A percentile compares a stretch with the other conserved stretches of the same genome.
Conservation (phyloP, 1,140 invertebrate species). For the Cotesia vestalis region DNA sequence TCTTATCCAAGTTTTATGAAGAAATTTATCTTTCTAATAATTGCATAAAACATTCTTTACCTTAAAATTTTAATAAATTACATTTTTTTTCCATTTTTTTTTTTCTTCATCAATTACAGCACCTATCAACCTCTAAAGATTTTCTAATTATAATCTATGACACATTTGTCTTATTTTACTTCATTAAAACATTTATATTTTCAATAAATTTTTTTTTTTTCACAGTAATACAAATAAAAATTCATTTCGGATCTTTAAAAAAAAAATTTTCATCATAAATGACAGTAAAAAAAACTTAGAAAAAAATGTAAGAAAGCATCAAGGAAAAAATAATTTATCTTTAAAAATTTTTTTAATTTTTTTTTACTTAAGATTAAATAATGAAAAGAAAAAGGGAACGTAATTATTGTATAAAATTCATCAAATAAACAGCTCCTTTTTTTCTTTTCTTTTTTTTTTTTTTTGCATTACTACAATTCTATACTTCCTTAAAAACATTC, state of each 20-base stretch:
- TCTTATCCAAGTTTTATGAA: constrained; percentile 58
- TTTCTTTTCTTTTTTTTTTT: constrained; percentile 31
- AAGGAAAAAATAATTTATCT: not conserved
- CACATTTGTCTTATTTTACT: constrained; percentile 52
- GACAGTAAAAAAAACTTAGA: too few species aligned
- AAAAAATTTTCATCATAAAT: not conserved
- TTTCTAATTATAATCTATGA: constrained; percentile 52
- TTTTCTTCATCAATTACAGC: constrained; percentile 48
- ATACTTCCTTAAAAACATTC: constrained; percentile 3
- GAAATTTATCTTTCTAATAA: constrained; percentile 51
- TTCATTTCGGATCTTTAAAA: not conserved
- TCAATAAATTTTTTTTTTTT: constrained; percentile 25
- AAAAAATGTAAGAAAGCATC: not conserved
- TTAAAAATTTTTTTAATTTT: not conserved
- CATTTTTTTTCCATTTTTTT: constrained; percentile 18
- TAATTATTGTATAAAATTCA: constrained; percentile 3
- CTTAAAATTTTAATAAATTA: constrained; percentile 29
- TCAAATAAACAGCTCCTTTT: not conserved
- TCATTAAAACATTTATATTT: not conserved
- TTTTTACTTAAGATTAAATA: constrained; percentile 1
- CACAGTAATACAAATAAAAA: not conserved
- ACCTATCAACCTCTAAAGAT: constrained; percentile 58
- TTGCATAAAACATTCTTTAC: constrained; percentile 43
- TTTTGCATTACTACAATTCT: constrained; percentile 29
- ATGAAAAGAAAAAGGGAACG: not conserved